Base-by-base conservation (phyloP, 2,113 vertebrate species). In the Platycercus adscitus region DNA sequence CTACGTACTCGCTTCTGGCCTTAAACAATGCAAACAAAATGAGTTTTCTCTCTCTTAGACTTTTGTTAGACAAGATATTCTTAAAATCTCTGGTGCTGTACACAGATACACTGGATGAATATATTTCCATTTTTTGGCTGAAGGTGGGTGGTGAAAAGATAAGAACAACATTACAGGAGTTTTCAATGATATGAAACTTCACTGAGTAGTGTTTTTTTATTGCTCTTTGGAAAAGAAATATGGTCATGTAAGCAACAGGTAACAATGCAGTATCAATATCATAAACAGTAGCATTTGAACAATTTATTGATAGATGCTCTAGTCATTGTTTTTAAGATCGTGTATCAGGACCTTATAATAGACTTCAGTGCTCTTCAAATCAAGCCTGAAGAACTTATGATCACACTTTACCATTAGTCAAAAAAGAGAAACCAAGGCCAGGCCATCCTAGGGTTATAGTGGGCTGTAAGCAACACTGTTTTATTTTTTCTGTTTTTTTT, bases 11-110 rank as follows among this genome's bases (percentile, higher is more conserved):
- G 93, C 63, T 89, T 76, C 88, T 70, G 63, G 85, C 70, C 63
- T 94, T 85, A 89, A 89, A 89, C 61, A 93, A 39, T 19, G 79
- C 72, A 85, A 92, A 92, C 78, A 93, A 83, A 78, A 84, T 64
- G 64, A 94, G 64, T 69, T 82, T 80, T 91, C 79, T 60, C 50
- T 76, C 66, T 52, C 84, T 70, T 55, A 89, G 89, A 65, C 61
- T 89, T 95, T 60, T 72, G 81, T 80, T 85, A 90, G 88, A 94
- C 3, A 26, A 95, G 78, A 80, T 82, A 94, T 71, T 94, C 79
- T 83, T 72, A 77, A 82, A 95, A 83, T 47, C 71, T 76, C 64
- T 49, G 53, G 80, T 83, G 63, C n/a, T 80, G 68, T 56, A 64
- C 49, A 44, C 5, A 56, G 72, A 56, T 44, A 56, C 21, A 28